Evolutionary conservation across 2,113 vertebrate genomes (phyloP), one percentile per base, ranked within the genome.

Genomic region (Lutjanus erythropterus): DNA sequence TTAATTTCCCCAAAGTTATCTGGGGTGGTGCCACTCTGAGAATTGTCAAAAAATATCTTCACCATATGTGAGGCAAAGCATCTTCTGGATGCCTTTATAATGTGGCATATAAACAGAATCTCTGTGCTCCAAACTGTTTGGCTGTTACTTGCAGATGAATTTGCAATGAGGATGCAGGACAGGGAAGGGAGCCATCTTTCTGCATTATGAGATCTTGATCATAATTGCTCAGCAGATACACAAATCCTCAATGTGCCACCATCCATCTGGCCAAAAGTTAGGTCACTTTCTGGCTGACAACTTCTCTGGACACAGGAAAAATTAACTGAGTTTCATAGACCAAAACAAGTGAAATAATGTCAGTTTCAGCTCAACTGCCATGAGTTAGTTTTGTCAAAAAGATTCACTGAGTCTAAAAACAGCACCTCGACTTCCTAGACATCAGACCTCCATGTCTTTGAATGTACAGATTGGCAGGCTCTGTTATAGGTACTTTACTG

Each of bases 221-320:
- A 52, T 83, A 60, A 77, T 52, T 67, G 44, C 80, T 77, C 52
- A 66, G 52, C 60, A 71, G 42, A 66, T 68, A 78, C 46, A 78
- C 35, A 67, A 73, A 66, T 58, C 44, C 41, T 59, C 52, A 42
- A 11, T 58, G 16, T 49, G 19, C 66, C 23, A 60, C 35, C 67
- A 44, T 66, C 66, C 49, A 56, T 82, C 72, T 71, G 71, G 58
- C 56, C 8, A 39, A 72, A 60, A 21, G 31, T 70, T 41, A 27
- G 23, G 50, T 35, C 73, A 41, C 21, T 50, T n/a, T 58, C 27
- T 49, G 58, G 56, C 37, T 70, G 39, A 56, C 16, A 55, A 69
- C 15, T 44, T 66, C 66, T 19, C 31, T 50, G 52, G 61, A 67
- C 35, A 68, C 10, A 10, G 33, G 6, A n/a, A 16, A n/a, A 55